Conservation (phyloP, 2,888 invertebrate genomes). For the Drosophila koepferae region DNA sequence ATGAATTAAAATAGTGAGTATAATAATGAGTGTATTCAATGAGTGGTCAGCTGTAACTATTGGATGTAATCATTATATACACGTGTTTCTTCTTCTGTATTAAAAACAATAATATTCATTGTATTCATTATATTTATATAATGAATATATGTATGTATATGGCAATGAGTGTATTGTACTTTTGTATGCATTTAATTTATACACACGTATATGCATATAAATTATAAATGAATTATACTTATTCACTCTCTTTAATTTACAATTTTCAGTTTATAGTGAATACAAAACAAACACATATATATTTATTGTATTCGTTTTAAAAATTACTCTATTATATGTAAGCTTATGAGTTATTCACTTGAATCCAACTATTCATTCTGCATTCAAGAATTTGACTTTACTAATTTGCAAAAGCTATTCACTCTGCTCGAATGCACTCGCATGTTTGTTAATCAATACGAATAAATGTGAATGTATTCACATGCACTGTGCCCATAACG, state of each 20-base stretch:
- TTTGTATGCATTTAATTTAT: neutral
- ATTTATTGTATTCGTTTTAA: neutral
- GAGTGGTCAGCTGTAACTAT: neutral
- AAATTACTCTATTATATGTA: neutral
- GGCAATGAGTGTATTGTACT: neutral
- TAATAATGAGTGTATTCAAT: neutral
- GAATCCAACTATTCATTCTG: neutral
- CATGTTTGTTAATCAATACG: neutral
- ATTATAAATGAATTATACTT: too few species aligned
- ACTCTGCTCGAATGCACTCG: neutral
- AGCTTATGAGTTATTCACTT: neutral
- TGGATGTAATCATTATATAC: neutral
- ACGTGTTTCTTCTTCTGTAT: neutral
- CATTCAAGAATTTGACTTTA: neutral
- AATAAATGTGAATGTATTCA: slow-evolving; percentile 3
- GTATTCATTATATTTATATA: neutral
- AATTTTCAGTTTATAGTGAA: too few species aligned
- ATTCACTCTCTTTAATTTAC: too few species aligned
- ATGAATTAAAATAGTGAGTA: too few species aligned
- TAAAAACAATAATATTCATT: neutral
- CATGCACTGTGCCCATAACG: slow-evolving; percentile 12
- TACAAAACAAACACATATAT: too few species aligned
- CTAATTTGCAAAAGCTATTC: too few species aligned
- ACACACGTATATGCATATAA: neutral
- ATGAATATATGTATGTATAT: neutral